Evolutionary conservation across 1,140 invertebrate species (phyloP), one percentile per base, ranked within the genome.

Genomic region (Drosophila orosa): DNA sequence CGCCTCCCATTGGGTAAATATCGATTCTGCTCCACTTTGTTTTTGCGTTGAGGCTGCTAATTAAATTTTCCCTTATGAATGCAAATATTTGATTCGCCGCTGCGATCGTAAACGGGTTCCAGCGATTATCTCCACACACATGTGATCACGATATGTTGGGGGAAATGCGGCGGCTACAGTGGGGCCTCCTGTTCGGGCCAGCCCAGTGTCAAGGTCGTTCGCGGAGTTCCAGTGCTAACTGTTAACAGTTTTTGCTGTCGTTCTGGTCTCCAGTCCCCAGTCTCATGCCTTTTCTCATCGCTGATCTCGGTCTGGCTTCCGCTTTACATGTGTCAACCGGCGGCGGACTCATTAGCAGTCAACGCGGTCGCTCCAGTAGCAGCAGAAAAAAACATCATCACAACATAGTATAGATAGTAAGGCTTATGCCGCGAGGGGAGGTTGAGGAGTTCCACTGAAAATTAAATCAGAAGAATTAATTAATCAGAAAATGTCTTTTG

Each of bases 51-150:
- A 24, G 66, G 45, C 58, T 73, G 84, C 83, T 89, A 89, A 86
- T 86, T 87, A 86, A 87, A 52, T 77, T 89, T 87, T 80, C 47
- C 79, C 56, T 44, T 63, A 65, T 77, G 67, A 83, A 76, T 78
- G 69, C 79, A 87, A 87, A 87, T 87, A 89, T 87, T 86, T 83
- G 79, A 77, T 76, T 40, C 48, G 31, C 29, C 15, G 39, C 55
- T 52, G 39, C 63, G 68, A 79, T 83, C 80, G 57, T 74, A 89
- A 87, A 87, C 84, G 57, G 50, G 79, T 89, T 76, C 67, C 56
- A 67, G 75, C 74, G 72, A 67, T 83, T 58, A 80, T 58, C 39
- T 52, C 27, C 25, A 61, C 12, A 44, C 29, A 33, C 29, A 52
- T 52, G 50, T 56, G 42, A 42, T 25, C 39, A 12, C 29, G 50